Evolutionary conservation across 1,140 invertebrate species (phyloP), one percentile per base, ranked within the genome.

Genomic region (Acromyrmex echinatior): DNA sequence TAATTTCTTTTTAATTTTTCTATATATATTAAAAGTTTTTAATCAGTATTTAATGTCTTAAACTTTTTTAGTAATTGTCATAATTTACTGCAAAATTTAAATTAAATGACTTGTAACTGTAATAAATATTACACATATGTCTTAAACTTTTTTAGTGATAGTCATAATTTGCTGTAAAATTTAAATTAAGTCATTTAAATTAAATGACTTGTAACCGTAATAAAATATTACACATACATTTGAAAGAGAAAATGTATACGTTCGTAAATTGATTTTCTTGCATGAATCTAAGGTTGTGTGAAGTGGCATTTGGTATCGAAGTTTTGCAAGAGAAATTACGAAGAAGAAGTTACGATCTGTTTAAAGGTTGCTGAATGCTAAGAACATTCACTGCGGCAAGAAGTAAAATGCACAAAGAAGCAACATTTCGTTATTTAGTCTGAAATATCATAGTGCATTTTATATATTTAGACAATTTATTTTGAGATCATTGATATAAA

Each of bases 231-330:
- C 9, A 53, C 10, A 35, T 53, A n/a, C 9, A 4, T 73, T 16
- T 60, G 25, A 65, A 35, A 65, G 1, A 31, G 2, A 65, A 9
- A 39, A 39, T 21, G 10, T 28, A 0, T 10, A 1, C 2, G 9
- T 9, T 12, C 0, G 7, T 2, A n/a, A 63, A 65, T 49, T 31
- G 25, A 79, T 79, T 66, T 62, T 51, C 77, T 66, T 18, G 10
- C 66, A 51, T 25, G 18, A 49, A 51, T 49, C 60, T 66, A 66
- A 66, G 65, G 16, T 65, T 18, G 18, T 49, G 60, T 6, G 25
- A 79, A 79, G 21, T 66, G 60, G 12, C 60, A 79, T 79, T 79
- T 66, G 39, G 35, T 78, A 78, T 79, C 18, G 45, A 56, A 79
- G 25, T 79, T 49, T 66, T 49, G 60, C 25, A 66, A 79, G 39